Evolutionary conservation across 2,797 vertebrate species (phyloP).

Genomic region (Tachyglossus aculeatus): DNA sequence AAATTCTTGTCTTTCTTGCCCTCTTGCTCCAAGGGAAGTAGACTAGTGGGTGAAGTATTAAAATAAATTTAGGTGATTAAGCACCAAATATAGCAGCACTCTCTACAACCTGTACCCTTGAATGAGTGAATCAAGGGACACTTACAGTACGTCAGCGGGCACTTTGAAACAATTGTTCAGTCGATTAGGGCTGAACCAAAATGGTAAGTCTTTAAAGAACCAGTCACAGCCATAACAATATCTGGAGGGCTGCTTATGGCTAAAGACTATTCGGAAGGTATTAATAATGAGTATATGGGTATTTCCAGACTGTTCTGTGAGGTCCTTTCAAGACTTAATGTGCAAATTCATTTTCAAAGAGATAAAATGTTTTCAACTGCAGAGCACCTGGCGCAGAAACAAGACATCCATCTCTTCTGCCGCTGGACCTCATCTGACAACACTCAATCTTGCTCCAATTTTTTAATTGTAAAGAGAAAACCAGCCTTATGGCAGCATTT

Average conservation of each 20-base stretch:
- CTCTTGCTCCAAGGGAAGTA: no score
- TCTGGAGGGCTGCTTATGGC: background rate
- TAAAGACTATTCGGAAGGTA: background rate
- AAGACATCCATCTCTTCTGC: background rate
- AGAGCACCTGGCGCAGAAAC: background rate
- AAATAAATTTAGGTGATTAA: no score
- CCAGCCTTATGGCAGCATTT: conserved; percentile 18
- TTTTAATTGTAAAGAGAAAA: conserved; percentile 1
- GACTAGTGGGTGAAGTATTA: no score
- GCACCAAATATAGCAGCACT: no score
- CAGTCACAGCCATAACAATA: no score
- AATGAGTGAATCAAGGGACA: no score
- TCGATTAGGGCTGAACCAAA: no score
- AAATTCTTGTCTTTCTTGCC: no score
- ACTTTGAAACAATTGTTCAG: no score
- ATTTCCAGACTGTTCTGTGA: background rate
- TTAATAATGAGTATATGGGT: background rate
- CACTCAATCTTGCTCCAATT: background rate
- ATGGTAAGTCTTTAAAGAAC: no score
- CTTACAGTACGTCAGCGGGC: no score
- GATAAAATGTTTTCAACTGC: background rate
- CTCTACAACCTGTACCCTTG: no score
- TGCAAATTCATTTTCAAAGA: conserved; percentile 7
- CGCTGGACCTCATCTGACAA: background rate
- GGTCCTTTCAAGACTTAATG: background rate